phyloP scores from a whole-genome alignment of 1,140 invertebrate genomes.

The Eupeodes corollae region DNA sequence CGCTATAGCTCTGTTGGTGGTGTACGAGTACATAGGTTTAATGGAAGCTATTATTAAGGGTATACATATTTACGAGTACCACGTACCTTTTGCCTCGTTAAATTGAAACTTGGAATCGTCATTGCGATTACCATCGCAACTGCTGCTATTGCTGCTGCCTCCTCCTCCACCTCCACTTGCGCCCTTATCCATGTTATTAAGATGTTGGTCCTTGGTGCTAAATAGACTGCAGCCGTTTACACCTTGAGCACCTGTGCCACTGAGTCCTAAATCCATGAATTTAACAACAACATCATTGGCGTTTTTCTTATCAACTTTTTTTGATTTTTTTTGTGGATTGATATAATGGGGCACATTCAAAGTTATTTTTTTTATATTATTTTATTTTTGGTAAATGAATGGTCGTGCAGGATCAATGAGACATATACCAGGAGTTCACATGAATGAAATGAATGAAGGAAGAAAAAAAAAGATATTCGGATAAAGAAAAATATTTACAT shows the following conservation, averaged over 20 bases:
- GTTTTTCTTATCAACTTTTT: conserved; percentile 30
- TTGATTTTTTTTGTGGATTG: conserved; percentile 2
- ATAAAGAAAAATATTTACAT: too few relatives aligned
- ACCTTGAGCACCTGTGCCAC: neutral
- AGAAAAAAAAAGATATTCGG: too few relatives aligned
- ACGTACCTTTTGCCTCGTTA: neutral
- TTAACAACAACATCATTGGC: conserved; percentile 29
- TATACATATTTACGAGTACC: neutral
- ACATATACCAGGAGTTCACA: too few relatives aligned
- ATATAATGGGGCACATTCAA: too few relatives aligned
- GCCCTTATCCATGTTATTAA: neutral
- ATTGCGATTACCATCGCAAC: conserved; percentile 28
- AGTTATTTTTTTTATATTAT: too few relatives aligned
- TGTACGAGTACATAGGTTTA: neutral
- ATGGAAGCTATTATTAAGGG: neutral
- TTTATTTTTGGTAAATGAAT: too few relatives aligned
- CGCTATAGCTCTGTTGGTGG: neutral
- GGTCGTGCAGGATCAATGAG: too few relatives aligned
- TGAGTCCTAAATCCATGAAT: conserved; percentile 18
- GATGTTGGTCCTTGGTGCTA: conserved; percentile 2
- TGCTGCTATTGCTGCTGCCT: conserved; percentile 5
- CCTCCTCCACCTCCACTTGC: neutral
- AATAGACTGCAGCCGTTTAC: neutral
- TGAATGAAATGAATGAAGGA: too few relatives aligned
- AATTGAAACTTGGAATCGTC: conserved; percentile 20